A percentile compares a stretch with the other conserved stretches of the same genome.
phyloP scores from a whole-genome alignment of 2,888 invertebrate species.

The Tachina grossa region DNA sequence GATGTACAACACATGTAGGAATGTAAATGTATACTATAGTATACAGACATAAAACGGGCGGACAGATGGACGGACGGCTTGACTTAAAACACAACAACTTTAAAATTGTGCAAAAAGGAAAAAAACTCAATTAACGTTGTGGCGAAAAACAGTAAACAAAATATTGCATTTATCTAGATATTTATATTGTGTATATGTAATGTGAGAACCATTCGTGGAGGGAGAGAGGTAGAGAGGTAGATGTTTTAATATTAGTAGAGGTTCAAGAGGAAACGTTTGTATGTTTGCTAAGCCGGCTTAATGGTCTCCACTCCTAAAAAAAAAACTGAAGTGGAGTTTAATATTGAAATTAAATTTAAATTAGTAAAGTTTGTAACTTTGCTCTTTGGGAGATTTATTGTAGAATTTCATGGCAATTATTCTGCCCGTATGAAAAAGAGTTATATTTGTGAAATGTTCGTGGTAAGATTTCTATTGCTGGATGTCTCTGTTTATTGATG shows the following conservation, averaged over 20 bases:
- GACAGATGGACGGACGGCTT: neutral
- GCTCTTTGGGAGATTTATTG: no score
- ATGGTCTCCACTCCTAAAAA: constrained; percentile 65
- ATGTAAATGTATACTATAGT: no score
- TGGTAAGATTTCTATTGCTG: no score
- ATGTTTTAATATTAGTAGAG: neutral
- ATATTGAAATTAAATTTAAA: no score
- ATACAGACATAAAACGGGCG: neutral
- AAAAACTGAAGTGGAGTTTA: neutral
- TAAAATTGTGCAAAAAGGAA: constrained; percentile 34
- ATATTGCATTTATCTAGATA: constrained; percentile 11
- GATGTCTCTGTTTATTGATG: no score
- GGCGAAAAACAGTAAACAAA: constrained; percentile 54
- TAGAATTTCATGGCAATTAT: no score
- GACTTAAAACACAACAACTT: constrained; percentile 33
- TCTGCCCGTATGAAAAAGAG: no score
- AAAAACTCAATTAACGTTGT: constrained; percentile 48
- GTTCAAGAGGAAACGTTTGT: neutral
- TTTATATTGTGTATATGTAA: neutral
- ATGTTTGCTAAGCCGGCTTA: constrained; percentile 21
- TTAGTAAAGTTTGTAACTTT: no score
- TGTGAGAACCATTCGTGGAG: neutral
- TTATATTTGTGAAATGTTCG: no score
- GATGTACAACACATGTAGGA: neutral
- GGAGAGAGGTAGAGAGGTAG: neutral